Evolutionary conservation across 1,140 invertebrate genomes (phyloP).

Genomic region (Heliothis subflexa): DNA sequence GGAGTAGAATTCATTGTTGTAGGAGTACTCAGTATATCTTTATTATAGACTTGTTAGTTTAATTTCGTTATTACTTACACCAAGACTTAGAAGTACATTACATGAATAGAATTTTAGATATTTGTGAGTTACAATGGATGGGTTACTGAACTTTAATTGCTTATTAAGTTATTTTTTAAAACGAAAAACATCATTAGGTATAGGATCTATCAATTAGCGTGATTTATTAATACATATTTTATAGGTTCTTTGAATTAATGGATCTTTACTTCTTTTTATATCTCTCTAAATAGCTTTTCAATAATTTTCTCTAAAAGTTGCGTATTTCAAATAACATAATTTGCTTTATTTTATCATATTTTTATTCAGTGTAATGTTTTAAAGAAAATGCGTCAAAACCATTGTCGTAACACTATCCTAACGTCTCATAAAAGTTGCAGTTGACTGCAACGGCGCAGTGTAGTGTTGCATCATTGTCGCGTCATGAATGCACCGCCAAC

Average conservation of each 20-base stretch:
- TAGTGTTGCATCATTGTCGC: constrained; percentile 3
- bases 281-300: not conserved
- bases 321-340: too few relatives aligned
- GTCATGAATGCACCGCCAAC: constrained; percentile 20
- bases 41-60: too few relatives aligned
- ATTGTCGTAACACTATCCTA: not conserved
- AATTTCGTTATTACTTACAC: not conserved
- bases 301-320: too few relatives aligned
- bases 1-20: too few relatives aligned
- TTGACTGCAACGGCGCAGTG: not conserved
- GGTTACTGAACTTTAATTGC: not conserved
- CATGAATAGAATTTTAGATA: not conserved
- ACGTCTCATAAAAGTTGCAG: not conserved
- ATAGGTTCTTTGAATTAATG: too few relatives aligned
- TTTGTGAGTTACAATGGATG: not conserved
- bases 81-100: not conserved
- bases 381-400: not conserved
- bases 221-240: not conserved
- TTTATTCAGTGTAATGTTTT: too few relatives aligned
- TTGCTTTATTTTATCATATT: too few relatives aligned
- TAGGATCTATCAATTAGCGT: too few relatives aligned
- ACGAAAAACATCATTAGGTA: too few relatives aligned
- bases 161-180: not conserved
- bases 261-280: not conserved
- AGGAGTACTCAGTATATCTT: too few relatives aligned